Conservation (phyloP, 92 coral and sea anemone species). For the Heteractis magnifica region DNA sequence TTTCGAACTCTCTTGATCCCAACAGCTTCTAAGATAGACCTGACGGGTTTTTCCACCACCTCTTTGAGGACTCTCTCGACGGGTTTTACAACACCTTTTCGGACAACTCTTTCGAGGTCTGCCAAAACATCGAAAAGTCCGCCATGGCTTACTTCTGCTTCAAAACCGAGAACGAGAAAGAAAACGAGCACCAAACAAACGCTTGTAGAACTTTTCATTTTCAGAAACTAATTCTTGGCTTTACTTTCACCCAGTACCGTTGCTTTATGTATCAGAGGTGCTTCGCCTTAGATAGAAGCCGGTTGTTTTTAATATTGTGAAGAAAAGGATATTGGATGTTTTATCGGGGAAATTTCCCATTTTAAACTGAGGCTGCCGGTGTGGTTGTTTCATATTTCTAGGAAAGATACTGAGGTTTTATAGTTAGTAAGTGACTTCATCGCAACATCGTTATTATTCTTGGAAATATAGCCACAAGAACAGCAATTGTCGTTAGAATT, state of each 20-base stretch:
- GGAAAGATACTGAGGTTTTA: too few relatives aligned
- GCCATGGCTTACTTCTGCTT: conserved; percentile 25
- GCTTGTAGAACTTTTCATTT: not conserved
- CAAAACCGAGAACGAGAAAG: conserved; percentile 4
- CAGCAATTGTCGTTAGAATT: too few relatives aligned
- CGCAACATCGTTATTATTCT: too few relatives aligned
- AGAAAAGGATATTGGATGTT: too few relatives aligned
- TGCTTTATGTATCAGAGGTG: not conserved
- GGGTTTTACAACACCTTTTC: conserved; percentile 37
- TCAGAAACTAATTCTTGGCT: not conserved
- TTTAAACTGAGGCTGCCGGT: too few relatives aligned
- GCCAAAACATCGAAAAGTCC: conserved; percentile 24
- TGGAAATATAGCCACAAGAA: too few relatives aligned
- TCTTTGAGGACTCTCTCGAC: conserved; percentile 51
- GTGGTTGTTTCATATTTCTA: too few relatives aligned
- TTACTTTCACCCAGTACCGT: not conserved
- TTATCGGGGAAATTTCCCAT: too few relatives aligned
- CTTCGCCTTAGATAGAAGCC: not conserved
- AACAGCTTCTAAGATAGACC: conserved; percentile 42
- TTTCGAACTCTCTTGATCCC: conserved; percentile 60
- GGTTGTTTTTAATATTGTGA: not conserved
- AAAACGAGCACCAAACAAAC: not conserved
- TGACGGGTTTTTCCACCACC: conserved; percentile 59
- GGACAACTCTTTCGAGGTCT: conserved; percentile 46
- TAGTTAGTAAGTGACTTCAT: too few relatives aligned